phyloP scores from a whole-genome alignment of 2,888 invertebrate species.

The Microdon myrmicae region DNA sequence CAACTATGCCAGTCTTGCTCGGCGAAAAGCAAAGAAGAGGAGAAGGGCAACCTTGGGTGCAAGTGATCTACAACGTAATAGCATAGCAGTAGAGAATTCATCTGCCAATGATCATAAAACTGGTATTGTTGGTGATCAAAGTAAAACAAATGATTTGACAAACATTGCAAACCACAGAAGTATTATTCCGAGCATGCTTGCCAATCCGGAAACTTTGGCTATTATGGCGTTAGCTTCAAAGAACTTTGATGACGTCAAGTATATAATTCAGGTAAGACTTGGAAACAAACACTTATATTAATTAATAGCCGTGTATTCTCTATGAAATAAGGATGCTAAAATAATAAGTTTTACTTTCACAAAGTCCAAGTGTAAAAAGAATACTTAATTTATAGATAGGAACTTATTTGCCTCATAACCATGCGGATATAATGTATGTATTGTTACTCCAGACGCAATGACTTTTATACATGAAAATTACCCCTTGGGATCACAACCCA shows the following conservation, averaged over 20 bases:
- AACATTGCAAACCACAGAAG: constrained; percentile 40
- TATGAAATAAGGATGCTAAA: too few relatives aligned
- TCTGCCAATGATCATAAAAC: too few relatives aligned
- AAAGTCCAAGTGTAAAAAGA: too few relatives aligned
- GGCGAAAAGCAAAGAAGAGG: constrained; percentile 60
- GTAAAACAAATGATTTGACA: constrained; percentile 13
- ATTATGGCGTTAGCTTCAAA: constrained; percentile 79
- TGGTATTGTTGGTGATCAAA: constrained; percentile 11
- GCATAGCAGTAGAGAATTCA: too few relatives aligned
- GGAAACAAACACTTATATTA: too few relatives aligned
- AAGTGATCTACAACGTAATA: constrained; percentile 30
- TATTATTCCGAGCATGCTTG: constrained; percentile 72
- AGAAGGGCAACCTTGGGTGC: constrained; percentile 61
- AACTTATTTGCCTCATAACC: too few relatives aligned
- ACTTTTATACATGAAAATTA: too few relatives aligned
- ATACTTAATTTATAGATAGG: too few relatives aligned
- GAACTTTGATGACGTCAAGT: constrained; percentile 78
- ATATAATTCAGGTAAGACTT: constrained; percentile 79
- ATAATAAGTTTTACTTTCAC: too few relatives aligned
- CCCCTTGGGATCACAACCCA: too few relatives aligned
- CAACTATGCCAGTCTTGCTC: constrained; percentile 58
- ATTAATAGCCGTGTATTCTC: background rate
- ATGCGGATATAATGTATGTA: too few relatives aligned
- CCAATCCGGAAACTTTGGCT: constrained; percentile 80
- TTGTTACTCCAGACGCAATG: too few relatives aligned